Evolutionary conservation across 2,113 vertebrate genomes (phyloP).

Genomic region (Maylandia zebra): DNA sequence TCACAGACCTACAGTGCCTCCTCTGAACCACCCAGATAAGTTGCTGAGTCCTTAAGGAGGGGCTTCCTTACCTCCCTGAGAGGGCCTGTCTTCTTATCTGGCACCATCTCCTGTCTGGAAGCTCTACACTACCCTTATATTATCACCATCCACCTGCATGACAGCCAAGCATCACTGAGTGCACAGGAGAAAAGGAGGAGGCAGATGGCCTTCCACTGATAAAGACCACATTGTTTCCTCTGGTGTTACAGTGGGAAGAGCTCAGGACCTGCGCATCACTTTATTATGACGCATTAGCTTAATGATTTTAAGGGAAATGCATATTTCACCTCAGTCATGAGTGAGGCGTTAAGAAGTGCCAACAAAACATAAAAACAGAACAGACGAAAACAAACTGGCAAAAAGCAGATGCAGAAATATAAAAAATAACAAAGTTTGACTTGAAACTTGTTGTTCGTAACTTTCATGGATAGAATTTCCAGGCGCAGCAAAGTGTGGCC

Average conservation of each 20-base stretch:
- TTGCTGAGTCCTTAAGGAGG: not conserved
- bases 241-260: not conserved
- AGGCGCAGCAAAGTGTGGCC: rapidly evolving
- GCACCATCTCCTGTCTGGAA: slow-evolving; percentile 73
- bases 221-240: slow-evolving; percentile 32
- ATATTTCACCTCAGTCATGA: not conserved
- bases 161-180: slow-evolving; percentile 51
- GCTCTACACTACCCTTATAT: slow-evolving; percentile 63
- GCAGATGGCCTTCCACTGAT: slow-evolving; percentile 59
- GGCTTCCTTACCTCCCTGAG: slow-evolving; percentile 42
- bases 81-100: slow-evolving; percentile 64
- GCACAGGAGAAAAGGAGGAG: slow-evolving; percentile 24
- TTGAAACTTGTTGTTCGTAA: not conserved
- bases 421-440: rapidly evolving
- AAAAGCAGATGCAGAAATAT: rapidly evolving
- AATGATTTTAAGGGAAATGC: not conserved
- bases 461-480: not conserved
- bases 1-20: not conserved
- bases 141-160: slow-evolving; percentile 72
- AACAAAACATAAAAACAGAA: rapidly evolving
- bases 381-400: not conserved
- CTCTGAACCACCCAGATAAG: not conserved
- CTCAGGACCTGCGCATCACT: not conserved
- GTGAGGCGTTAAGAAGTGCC: not conserved
- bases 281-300: not conserved